A percentile compares a stretch with the other conserved stretches of the same genome.
Conservation (phyloP, 2,888 invertebrate species). For the Atethmia centrago region DNA sequence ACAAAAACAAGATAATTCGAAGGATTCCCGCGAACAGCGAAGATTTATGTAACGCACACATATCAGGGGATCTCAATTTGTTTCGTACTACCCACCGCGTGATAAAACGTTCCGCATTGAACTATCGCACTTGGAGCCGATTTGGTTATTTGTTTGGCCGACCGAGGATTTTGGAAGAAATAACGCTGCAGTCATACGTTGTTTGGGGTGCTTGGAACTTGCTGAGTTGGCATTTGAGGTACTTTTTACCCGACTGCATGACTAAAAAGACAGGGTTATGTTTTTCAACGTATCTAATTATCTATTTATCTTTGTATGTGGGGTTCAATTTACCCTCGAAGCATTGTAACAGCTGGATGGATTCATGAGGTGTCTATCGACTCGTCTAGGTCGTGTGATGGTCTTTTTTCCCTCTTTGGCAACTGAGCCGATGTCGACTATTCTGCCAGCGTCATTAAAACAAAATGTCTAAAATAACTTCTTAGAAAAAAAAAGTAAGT, state of each 20-base stretch:
- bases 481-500: no score
- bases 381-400: no score
- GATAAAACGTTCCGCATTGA: constrained; percentile 66
- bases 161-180: constrained; percentile 53
- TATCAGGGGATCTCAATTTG: constrained; percentile 75
- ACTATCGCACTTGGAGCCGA: constrained; percentile 64
- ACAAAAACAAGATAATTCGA: constrained; percentile 71
- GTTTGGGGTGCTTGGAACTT: background rate
- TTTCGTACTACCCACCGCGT: constrained; percentile 62
- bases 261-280: no score
- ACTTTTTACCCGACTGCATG: background rate
- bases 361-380: no score
- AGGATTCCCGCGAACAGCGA: constrained; percentile 64
- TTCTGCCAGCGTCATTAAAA: no score
- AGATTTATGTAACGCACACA: constrained; percentile 75
- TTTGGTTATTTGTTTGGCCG: constrained; percentile 66
- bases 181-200: constrained; percentile 35
- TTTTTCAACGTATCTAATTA: no score
- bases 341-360: no score
- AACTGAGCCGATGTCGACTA: no score
- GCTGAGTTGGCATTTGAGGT: constrained; percentile 7
- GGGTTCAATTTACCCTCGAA: no score
- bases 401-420: no score
- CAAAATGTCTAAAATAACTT: no score
- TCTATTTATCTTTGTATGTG: no score